phyloP scores from a whole-genome alignment of 2,888 invertebrate species.

The Megaustenia siamemsis region DNA sequence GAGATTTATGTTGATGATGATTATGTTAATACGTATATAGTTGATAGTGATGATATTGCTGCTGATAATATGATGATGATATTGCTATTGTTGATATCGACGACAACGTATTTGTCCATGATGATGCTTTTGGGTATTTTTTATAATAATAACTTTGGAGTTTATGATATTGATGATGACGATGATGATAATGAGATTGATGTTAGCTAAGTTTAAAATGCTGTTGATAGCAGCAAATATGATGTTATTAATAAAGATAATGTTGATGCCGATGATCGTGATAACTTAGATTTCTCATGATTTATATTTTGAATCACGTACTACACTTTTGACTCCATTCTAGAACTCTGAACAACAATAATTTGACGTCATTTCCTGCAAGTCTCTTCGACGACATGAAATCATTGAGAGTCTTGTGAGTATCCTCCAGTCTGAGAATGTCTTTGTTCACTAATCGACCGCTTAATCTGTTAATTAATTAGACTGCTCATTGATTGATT shows the following conservation, averaged over 20 bases:
- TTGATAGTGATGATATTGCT: not conserved
- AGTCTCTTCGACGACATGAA: conserved; percentile 91
- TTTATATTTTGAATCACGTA: too few relatives aligned
- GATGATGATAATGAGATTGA: too few relatives aligned
- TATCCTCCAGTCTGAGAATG: conserved; percentile 58
- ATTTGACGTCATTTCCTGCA: conserved; percentile 92
- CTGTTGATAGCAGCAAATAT: too few relatives aligned
- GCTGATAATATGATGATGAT: too few relatives aligned
- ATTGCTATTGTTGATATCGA: not conserved
- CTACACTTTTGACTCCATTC: too few relatives aligned
- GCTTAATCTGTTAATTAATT: not conserved
- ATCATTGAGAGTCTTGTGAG: conserved; percentile 89
- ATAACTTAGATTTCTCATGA: too few relatives aligned
- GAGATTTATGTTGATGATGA: not conserved
- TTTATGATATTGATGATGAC: not conserved
- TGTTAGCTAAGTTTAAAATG: too few relatives aligned
- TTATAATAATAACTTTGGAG: not conserved
- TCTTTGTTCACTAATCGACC: not conserved
- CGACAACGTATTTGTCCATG: not conserved
- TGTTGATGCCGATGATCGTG: too few relatives aligned
- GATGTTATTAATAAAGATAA: too few relatives aligned
- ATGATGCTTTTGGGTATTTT: not conserved
- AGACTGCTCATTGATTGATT: not conserved
- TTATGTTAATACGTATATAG: not conserved
- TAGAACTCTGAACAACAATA: conserved; percentile 97